These are phyloP conservation scores for Merluccius polli DNA, from an alignment of 2,797 vertebrate genomes.

Conservation along the genomic window DNA sequence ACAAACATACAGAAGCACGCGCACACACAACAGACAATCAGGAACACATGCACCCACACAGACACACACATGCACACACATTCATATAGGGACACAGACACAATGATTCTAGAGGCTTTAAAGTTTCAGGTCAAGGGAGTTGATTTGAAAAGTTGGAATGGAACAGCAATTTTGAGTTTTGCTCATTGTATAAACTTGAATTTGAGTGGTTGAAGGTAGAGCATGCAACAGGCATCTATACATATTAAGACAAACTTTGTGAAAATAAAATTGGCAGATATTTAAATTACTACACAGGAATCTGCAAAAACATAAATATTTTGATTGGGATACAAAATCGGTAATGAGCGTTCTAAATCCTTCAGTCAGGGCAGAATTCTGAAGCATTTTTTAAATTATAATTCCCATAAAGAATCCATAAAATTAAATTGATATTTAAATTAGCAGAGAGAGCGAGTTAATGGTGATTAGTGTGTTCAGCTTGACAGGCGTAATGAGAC, in stretches of 20 bases:
- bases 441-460: slow-evolving; percentile 67
- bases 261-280: slow-evolving; percentile 39
- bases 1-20: slow-evolving; percentile 1
- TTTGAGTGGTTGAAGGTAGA: no score
- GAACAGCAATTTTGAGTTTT: no score
- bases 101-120: no score
- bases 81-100: no score
- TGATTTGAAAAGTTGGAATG: no score
- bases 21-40: no score
- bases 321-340: slow-evolving; percentile 16
- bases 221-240: background rate
- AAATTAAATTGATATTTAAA: slow-evolving; percentile 72
- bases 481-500: slow-evolving; percentile 66
- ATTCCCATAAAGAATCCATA: slow-evolving; percentile 72
- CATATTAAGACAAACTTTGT: background rate
- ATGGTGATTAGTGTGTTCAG: slow-evolving; percentile 68
- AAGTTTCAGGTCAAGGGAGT: no score
- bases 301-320: slow-evolving; percentile 20
- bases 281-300: slow-evolving; percentile 36
- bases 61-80: no score
- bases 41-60: no score
- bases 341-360: slow-evolving; percentile 60
- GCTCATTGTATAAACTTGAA: no score
- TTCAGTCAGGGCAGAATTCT: slow-evolving; percentile 53
- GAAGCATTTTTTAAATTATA: slow-evolving; percentile 56